These are phyloP conservation scores for Cebus imitator DNA, from an alignment of 2,113 vertebrate species.

Conservation along the genomic window DNA sequence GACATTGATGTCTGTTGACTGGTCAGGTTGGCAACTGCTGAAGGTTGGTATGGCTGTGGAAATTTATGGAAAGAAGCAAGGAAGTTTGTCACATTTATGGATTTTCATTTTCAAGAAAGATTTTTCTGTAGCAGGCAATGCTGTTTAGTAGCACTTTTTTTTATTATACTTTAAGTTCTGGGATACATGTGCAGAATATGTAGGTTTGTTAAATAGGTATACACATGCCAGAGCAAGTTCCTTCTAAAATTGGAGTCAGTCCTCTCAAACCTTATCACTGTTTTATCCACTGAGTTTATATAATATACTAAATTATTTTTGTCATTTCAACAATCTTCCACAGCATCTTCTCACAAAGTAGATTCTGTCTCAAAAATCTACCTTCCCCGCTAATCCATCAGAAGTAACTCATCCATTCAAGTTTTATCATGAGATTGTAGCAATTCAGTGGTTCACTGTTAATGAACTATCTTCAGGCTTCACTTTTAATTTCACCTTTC, in stretches of 20 bases:
- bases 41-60: not conserved
- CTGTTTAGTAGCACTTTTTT: not conserved
- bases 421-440: not conserved
- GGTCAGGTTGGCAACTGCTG: not conserved
- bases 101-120: not conserved
- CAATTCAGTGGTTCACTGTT: not conserved
- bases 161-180: not conserved
- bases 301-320: not conserved
- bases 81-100: not conserved
- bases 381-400: not conserved
- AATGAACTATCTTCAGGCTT: not conserved
- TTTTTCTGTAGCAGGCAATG: not conserved
- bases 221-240: not conserved
- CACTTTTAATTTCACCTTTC: not conserved
- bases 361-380: not conserved
- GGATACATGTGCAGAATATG: no score
- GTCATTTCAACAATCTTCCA: not conserved
- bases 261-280: not conserved
- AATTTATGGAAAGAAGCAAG: not conserved
- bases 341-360: not conserved
- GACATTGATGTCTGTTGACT: not conserved
- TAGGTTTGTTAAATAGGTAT: no score
- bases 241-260: not conserved
- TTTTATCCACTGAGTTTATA: not conserved
- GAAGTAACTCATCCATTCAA: not conserved